Evolutionary conservation across 2,113 vertebrate genomes (phyloP).

Genomic region (Lamprologus sp.): DNA sequence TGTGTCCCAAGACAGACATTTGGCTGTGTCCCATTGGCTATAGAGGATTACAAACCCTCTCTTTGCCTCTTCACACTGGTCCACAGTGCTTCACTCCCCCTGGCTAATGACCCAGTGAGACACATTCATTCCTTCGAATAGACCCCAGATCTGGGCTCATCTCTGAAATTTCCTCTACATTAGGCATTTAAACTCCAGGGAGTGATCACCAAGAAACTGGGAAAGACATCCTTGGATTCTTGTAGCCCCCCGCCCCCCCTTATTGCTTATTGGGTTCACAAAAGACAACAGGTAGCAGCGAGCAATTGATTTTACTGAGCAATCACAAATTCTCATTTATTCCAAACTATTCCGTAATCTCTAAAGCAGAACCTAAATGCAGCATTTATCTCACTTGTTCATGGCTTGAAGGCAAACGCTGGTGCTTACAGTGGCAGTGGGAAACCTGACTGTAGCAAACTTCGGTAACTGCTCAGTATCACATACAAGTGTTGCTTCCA

Average conservation of each 20-base stretch:
- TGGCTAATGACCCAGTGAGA: slow-evolving; percentile 59
- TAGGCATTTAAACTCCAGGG: not conserved
- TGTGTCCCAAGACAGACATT: slow-evolving; percentile 66
- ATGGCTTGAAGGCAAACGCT: not conserved
- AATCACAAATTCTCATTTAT: not conserved
- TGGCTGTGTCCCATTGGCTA: slow-evolving; percentile 56
- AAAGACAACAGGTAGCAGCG: not conserved
- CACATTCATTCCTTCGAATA: slow-evolving; percentile 57
- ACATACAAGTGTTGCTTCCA: not conserved
- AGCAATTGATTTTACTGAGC: not conserved
- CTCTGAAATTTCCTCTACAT: slow-evolving; percentile 6
- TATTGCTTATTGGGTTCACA: not conserved
- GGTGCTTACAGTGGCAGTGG: not conserved
- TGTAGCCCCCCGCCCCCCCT: not conserved
- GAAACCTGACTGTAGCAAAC: not conserved
- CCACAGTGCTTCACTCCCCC: slow-evolving; percentile 53
- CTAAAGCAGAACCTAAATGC: not conserved
- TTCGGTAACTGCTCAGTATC: not conserved
- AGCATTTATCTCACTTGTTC: not conserved
- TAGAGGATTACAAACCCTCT: slow-evolving; percentile 69
- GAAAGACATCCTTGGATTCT: not conserved
- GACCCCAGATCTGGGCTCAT: slow-evolving; percentile 37
- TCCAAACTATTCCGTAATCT: not conserved
- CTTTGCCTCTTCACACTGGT: slow-evolving; percentile 68
- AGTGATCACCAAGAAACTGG: not conserved